phyloP scores from a whole-genome alignment of 1,140 invertebrate species.

The Drosophila ogumai region DNA sequence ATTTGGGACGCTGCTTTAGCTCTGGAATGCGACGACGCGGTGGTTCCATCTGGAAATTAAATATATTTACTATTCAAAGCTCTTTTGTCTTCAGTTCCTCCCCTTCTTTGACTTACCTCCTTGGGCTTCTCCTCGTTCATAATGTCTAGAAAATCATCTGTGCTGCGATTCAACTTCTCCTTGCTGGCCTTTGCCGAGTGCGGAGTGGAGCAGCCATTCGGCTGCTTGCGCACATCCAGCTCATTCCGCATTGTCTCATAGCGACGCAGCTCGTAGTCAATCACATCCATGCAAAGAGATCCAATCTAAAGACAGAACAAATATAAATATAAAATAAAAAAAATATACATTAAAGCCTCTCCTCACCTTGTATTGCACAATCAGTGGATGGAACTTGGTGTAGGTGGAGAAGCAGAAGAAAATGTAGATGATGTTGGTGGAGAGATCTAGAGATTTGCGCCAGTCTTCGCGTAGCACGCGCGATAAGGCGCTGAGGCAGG shows the following conservation, averaged over 20 bases:
- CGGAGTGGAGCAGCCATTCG: conserved; percentile 71
- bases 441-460: conserved; percentile 97
- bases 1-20: conserved; percentile 88
- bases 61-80: neutral
- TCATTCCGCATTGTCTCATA: conserved; percentile 98
- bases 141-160: conserved; percentile 81
- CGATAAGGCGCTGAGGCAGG: conserved; percentile 96
- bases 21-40: conserved; percentile 89
- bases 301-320: conserved; percentile 88
- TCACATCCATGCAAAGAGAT: conserved; percentile 97
- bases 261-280: conserved; percentile 96
- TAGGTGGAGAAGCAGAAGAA: conserved; percentile 99
- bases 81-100: too few relatives aligned
- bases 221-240: conserved; percentile 89
- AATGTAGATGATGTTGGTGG: conserved; percentile 98
- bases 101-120: conserved; percentile 63
- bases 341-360: neutral
- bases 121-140: conserved; percentile 85
- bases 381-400: conserved; percentile 96
- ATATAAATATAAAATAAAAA: conserved; percentile 76
- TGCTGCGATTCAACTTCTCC: conserved; percentile 80
- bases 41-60: conserved; percentile 85
- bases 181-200: conserved; percentile 76
- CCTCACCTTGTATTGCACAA: conserved; percentile 94
- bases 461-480: conserved; percentile 98